These are phyloP conservation scores for Syrista parreyssii DNA, from an alignment of 2,888 invertebrate genomes.

Conservation along the genomic window DNA sequence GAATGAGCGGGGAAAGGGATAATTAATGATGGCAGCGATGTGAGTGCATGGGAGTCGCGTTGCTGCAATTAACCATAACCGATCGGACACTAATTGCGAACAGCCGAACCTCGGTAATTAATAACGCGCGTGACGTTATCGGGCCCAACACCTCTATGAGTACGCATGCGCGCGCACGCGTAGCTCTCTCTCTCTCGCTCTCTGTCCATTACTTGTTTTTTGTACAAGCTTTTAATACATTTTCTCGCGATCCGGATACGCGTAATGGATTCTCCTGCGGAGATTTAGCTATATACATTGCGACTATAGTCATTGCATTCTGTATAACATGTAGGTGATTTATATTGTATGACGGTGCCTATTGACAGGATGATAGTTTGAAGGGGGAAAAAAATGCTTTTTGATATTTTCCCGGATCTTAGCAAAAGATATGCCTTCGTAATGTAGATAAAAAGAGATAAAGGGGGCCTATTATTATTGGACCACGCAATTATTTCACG, in stretches of 20 bases:
- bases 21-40: constrained; percentile 43
- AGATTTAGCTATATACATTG: not conserved
- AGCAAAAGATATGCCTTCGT: too few relatives aligned
- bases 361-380: too few relatives aligned
- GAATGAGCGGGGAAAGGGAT: constrained; percentile 25
- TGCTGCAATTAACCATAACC: constrained; percentile 55
- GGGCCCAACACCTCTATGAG: constrained; percentile 7
- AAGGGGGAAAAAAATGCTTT: too few relatives aligned
- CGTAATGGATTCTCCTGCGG: not conserved
- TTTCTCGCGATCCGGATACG: not conserved
- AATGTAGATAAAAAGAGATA: too few relatives aligned
- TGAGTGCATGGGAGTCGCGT: constrained; percentile 38
- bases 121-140: constrained; percentile 58
- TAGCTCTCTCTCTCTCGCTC: not conserved
- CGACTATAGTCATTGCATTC: too few relatives aligned
- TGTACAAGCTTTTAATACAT: too few relatives aligned
- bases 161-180: not conserved
- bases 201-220: too few relatives aligned
- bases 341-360: too few relatives aligned
- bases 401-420: too few relatives aligned
- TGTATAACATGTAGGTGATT: too few relatives aligned
- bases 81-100: constrained; percentile 59
- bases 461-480: too few relatives aligned
- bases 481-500: too few relatives aligned
- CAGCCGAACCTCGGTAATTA: constrained; percentile 55